Percentiles rank a stretch among this genome's conserved stretches.
Evolutionary conservation across 2,797 vertebrate genomes (phyloP).

Genomic region (Urophycis tenuis): DNA sequence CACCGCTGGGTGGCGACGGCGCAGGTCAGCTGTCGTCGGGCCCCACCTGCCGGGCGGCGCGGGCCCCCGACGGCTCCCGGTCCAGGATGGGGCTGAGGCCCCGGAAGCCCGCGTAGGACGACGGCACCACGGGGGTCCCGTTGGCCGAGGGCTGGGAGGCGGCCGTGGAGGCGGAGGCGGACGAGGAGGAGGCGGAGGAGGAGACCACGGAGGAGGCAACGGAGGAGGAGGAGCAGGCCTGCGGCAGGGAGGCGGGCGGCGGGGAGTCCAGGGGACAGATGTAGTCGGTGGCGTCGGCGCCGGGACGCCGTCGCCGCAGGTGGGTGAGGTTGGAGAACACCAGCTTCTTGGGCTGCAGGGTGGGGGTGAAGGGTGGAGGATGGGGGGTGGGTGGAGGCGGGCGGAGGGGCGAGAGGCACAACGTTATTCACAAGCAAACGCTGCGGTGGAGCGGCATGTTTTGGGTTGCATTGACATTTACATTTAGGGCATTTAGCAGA

Average conservation of each 20-base stretch:
- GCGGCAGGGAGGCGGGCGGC: constrained; percentile 16
- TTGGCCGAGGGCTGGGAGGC: constrained; percentile 47
- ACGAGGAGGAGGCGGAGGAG: constrained; percentile 3
- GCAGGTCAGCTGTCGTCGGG: constrained; percentile 60
- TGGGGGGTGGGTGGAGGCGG: no score
- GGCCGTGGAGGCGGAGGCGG: background rate
- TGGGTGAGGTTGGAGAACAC: constrained; percentile 91
- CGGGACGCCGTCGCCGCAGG: constrained; percentile 82
- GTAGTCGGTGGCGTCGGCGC: constrained; percentile 89
- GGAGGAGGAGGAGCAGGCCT: background rate
- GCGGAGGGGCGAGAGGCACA: no score
- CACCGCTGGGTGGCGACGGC: constrained; percentile 45
- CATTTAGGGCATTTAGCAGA: no score
- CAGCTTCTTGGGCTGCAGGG: constrained; percentile 86
- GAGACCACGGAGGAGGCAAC: constrained; percentile 1
- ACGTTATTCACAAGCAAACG: background rate
- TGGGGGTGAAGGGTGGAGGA: background rate
- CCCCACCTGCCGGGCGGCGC: constrained; percentile 84
- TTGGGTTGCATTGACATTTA: no score
- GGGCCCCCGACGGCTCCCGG: constrained; percentile 66
- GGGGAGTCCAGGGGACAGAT: constrained; percentile 80
- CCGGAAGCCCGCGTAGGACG: constrained; percentile 71
- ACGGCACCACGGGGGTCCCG: constrained; percentile 68
- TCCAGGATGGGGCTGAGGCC: constrained; percentile 74
- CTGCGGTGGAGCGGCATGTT: no score